A percentile compares a stretch with the other conserved stretches of the same genome.
Conservation (phyloP, 2,113 vertebrate genomes). For the Pristiophorus japonicus region DNA sequence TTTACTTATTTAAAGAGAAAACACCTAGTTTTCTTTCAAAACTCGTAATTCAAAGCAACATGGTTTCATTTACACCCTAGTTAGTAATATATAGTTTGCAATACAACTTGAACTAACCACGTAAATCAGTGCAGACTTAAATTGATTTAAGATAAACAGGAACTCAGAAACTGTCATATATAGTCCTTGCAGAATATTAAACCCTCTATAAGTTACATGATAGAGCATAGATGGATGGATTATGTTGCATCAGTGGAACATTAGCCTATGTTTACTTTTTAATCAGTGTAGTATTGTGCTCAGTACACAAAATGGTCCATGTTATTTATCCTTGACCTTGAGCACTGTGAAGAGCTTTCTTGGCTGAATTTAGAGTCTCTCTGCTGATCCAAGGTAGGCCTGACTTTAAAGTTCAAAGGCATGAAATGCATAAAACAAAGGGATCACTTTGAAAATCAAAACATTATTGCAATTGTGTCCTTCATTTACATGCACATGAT, state of each 20-base stretch:
- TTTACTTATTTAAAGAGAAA: neutral
- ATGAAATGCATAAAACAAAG: too few species aligned
- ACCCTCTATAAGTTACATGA: neutral
- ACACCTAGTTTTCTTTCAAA: neutral
- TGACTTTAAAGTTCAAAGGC: neutral
- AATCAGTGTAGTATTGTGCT: neutral
- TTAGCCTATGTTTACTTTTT: neutral
- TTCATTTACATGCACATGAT: too few species aligned
- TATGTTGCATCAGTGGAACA: neutral
- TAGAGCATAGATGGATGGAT: neutral
- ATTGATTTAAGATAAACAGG: neutral
- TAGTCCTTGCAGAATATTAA: neutral
- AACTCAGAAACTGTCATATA: neutral
- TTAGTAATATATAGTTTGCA: neutral
- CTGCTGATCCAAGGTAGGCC: neutral
- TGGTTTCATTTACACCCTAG: neutral
- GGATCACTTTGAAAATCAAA: too few species aligned
- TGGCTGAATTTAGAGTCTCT: neutral
- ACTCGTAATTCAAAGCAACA: neutral
- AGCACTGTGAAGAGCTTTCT: neutral
- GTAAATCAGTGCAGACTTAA: neutral
- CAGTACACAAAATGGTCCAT: neutral
- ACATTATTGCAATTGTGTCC: too few species aligned
- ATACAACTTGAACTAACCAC: neutral
- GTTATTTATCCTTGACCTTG: slow-evolving; percentile 17